Evolutionary conservation across 2,113 vertebrate genomes (phyloP).

Genomic region (Sturnira hondurensis): DNA sequence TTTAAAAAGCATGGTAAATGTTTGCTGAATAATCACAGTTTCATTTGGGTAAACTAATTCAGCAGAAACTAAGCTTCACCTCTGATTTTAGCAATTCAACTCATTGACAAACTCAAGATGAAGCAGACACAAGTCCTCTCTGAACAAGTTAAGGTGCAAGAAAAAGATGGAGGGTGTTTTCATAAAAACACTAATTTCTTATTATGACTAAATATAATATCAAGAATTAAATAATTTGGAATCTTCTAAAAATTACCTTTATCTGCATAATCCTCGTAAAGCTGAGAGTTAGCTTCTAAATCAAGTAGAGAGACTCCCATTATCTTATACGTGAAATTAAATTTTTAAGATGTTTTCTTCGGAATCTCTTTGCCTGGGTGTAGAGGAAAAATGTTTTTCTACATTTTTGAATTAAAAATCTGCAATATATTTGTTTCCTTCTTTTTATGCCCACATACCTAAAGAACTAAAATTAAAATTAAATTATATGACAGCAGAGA

Average conservation of each 20-base stretch:
- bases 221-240: not conserved
- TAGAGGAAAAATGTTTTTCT: not conserved
- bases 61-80: not conserved
- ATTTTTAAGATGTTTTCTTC: not conserved
- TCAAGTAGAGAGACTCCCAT: not conserved
- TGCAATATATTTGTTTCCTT: not conserved
- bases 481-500: not conserved
- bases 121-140: not conserved
- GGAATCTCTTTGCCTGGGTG: not conserved
- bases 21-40: not conserved
- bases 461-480: not conserved
- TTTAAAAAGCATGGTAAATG: not conserved
- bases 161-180: not conserved
- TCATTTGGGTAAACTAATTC: not conserved
- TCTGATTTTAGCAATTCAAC: not conserved
- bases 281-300: not conserved
- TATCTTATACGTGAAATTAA: not conserved
- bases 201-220: not conserved
- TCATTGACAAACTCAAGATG: not conserved
- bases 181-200: not conserved
- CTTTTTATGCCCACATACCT: not conserved
- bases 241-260: not conserved
- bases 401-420: not conserved
- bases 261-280: not conserved
- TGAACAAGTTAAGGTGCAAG: not conserved